A percentile compares a stretch with the other conserved stretches of the same genome.
phyloP scores from a whole-genome alignment of 2,888 invertebrate genomes.

The Strigamia transsilvanica region DNA sequence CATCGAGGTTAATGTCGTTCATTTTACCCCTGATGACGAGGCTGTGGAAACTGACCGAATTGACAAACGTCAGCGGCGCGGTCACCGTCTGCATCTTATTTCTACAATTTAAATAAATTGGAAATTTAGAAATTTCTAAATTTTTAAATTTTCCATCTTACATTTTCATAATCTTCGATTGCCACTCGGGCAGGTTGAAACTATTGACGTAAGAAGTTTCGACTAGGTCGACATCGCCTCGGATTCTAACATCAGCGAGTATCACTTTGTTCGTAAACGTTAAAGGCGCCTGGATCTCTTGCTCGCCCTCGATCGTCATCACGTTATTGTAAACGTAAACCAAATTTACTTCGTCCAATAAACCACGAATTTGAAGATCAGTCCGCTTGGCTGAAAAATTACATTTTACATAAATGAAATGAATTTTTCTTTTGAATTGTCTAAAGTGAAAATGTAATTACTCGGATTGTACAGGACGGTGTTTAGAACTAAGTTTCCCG shows the following conservation, averaged over 20 bases:
- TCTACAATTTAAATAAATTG: not conserved
- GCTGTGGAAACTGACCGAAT: not conserved
- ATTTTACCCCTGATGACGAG: not conserved
- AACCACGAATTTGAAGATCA: not conserved
- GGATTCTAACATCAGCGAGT: not conserved
- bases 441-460: not conserved
- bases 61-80: not conserved
- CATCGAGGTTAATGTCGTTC: not conserved
- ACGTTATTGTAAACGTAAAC: not conserved
- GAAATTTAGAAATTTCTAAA: not conserved
- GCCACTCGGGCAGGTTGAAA: not conserved
- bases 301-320: conserved; percentile 21
- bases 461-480: conserved; percentile 2
- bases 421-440: no score
- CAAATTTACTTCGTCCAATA: conserved; percentile 28
- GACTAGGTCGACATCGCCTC: not conserved
- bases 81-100: not conserved
- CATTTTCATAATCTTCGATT: conserved; percentile 22
- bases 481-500: not conserved
- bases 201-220: not conserved
- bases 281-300: not conserved
- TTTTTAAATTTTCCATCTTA: not conserved
- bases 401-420: not conserved
- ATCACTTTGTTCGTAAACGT: conserved; percentile 24
- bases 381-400: not conserved